Conservation (phyloP, 2,113 vertebrate species). For the Platichthys flesus region DNA sequence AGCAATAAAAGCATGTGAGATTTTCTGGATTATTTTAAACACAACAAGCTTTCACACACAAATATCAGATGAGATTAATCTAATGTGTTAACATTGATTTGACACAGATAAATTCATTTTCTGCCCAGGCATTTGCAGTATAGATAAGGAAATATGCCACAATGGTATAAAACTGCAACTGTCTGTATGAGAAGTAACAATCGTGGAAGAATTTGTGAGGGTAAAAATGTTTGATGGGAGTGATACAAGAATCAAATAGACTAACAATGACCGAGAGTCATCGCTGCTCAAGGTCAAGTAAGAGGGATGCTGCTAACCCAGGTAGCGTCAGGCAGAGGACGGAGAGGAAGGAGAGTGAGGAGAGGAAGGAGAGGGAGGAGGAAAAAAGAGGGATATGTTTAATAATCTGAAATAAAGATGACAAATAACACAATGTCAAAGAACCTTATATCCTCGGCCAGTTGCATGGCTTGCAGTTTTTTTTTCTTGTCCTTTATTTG, state of each 20-base stretch:
- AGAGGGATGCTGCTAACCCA: conserved; percentile 47
- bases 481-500: not conserved
- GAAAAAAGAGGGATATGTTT: not conserved
- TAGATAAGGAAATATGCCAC: not conserved
- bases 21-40: conserved; percentile 47
- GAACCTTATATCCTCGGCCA: not conserved
- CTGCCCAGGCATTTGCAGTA: not conserved
- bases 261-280: not conserved
- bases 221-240: conserved; percentile 2
- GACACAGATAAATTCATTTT: not conserved
- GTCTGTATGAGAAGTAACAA: not conserved
- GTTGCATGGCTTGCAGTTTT: not conserved
- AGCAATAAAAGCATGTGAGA: conserved; percentile 70
- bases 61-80: not conserved
- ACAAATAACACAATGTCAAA: not conserved
- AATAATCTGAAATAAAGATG: not conserved
- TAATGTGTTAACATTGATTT: too few species aligned
- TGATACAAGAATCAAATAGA: conserved; percentile 3
- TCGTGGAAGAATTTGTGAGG: not conserved
- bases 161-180: not conserved
- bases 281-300: conserved; percentile 64
- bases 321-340: conserved; percentile 19
- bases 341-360: not conserved
- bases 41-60: conserved; percentile 15
- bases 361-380: not conserved